These are phyloP conservation scores for Pseudomyrmex flavicornis DNA, from an alignment of 1,140 invertebrate genomes.

Conservation along the genomic window DNA sequence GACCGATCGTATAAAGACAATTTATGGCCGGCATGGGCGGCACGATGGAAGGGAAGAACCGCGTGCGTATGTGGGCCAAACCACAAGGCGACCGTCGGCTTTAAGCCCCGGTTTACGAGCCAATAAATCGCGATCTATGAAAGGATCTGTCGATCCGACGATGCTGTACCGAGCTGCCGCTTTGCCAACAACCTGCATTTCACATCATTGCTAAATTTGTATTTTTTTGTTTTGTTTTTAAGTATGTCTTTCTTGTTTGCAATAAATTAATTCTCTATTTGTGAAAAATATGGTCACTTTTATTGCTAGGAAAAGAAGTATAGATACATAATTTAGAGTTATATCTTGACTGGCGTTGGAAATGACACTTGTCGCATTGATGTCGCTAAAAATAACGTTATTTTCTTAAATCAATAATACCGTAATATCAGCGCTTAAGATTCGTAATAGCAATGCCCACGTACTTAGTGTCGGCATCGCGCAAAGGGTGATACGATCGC, in stretches of 20 bases:
- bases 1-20: conserved; percentile 76
- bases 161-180: conserved; percentile 10
- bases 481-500: conserved; percentile 55
- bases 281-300: conserved; percentile 10
- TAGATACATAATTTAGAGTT: too few species aligned
- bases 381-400: too few species aligned
- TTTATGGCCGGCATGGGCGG: conserved; percentile 75
- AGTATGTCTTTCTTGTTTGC: conserved; percentile 6
- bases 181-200: conserved; percentile 13
- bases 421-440: conserved; percentile 7
- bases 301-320: background rate
- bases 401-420: too few species aligned
- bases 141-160: conserved; percentile 78
- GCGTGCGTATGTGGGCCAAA: conserved; percentile 77
- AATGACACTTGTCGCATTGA: too few species aligned
- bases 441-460: conserved; percentile 14
- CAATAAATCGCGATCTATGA: conserved; percentile 82
- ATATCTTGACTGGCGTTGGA: too few species aligned
- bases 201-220: conserved; percentile 13
- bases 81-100: conserved; percentile 66
- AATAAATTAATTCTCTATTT: conserved; percentile 25
- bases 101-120: conserved; percentile 78
- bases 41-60: conserved; percentile 27
- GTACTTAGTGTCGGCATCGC: conserved; percentile 23
- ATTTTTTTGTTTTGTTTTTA: background rate